These are phyloP conservation scores for Bombylius major DNA, from an alignment of 2,888 invertebrate genomes.

Conservation along the genomic window DNA sequence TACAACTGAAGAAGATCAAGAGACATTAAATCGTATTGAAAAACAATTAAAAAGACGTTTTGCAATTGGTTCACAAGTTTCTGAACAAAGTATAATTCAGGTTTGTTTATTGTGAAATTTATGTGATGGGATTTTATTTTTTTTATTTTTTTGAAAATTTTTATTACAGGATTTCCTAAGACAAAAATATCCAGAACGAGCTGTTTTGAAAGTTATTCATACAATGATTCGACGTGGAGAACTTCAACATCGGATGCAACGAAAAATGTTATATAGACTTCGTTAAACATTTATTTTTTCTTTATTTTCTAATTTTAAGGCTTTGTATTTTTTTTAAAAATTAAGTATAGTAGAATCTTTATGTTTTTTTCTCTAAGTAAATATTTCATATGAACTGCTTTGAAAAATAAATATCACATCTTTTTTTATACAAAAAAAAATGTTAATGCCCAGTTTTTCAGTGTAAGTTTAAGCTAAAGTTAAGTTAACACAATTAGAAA, in stretches of 20 bases:
- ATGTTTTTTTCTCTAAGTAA: too few relatives aligned
- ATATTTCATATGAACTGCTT: too few relatives aligned
- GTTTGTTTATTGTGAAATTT: conserved; percentile 15
- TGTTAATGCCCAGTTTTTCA: too few relatives aligned
- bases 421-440: too few relatives aligned
- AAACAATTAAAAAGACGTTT: conserved; percentile 88
- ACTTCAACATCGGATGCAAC: conserved; percentile 88
- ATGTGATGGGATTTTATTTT: not conserved
- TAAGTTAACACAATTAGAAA: too few relatives aligned
- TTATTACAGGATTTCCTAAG: conserved; percentile 51
- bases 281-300: conserved; percentile 40
- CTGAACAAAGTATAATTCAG: conserved; percentile 84
- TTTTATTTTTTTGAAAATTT: not conserved
- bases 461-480: too few relatives aligned
- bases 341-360: too few relatives aligned
- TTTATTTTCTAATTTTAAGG: not conserved
- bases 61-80: conserved; percentile 91
- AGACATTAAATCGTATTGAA: conserved; percentile 78
- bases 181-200: conserved; percentile 77
- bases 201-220: conserved; percentile 81
- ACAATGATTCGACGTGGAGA: conserved; percentile 93
- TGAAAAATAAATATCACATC: too few relatives aligned
- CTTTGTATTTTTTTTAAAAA: too few relatives aligned
- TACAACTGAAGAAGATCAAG: conserved; percentile 88
- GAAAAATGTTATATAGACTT: conserved; percentile 91